These are phyloP conservation scores for Rhinopomastus cyanomelas DNA, from an alignment of 2,113 vertebrate species.

Conservation along the genomic window DNA sequence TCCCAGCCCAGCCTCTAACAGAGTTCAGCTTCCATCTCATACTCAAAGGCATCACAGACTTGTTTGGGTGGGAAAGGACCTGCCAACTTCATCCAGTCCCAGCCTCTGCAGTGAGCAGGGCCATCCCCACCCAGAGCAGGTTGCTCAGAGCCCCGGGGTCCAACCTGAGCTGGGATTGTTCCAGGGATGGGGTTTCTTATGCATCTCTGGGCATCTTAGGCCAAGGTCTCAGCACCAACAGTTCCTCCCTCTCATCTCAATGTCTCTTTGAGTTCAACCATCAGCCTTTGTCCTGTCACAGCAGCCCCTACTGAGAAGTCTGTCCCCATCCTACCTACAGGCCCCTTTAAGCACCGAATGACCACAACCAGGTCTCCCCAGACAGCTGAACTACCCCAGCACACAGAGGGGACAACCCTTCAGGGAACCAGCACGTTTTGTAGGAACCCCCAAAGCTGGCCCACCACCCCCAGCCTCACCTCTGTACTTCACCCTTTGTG, in stretches of 20 bases:
- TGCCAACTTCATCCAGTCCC: background rate
- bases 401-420: fast-evolving
- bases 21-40: fast-evolving
- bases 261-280: background rate
- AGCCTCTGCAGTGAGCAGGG: background rate
- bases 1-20: background rate
- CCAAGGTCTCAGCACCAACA: background rate
- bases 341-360: too few species aligned
- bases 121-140: background rate
- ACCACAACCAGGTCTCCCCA: background rate
- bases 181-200: background rate
- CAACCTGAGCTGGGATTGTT: background rate
- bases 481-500: constrained; percentile 97
- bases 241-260: background rate
- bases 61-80: background rate
- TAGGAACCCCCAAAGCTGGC: background rate
- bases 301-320: background rate
- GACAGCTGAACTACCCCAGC: background rate
- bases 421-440: background rate
- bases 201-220: background rate
- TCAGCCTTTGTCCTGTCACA: background rate
- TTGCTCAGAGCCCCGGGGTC: background rate
- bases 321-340: too few species aligned
- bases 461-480: constrained; percentile 65
- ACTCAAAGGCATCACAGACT: background rate